Conservation (phyloP, 2,113 vertebrate genomes). For the Pseudolaguvia tuberculata region DNA sequence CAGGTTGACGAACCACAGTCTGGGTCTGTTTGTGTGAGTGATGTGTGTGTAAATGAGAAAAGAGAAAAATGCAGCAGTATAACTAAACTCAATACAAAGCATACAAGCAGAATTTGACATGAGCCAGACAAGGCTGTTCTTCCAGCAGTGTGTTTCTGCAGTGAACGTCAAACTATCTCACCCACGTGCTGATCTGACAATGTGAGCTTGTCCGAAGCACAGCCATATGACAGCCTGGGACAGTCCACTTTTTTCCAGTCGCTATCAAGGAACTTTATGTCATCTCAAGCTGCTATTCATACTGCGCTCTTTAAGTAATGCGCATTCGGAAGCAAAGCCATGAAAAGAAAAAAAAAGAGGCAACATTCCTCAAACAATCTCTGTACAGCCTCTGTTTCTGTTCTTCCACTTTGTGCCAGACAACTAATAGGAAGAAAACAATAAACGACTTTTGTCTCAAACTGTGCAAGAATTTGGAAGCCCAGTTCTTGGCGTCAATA, state of each 20-base stretch:
- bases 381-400: conserved; percentile 16
- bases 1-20: conserved; percentile 57
- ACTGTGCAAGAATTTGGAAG: conserved; percentile 40
- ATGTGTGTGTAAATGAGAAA: conserved; percentile 52
- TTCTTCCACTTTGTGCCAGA: conserved; percentile 12
- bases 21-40: conserved; percentile 31
- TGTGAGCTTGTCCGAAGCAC: neutral
- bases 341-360: conserved; percentile 15
- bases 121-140: neutral
- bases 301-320: neutral
- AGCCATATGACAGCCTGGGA: neutral
- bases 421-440: neutral
- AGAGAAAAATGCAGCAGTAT: conserved; percentile 42
- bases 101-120: conserved; percentile 32
- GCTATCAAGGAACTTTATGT: neutral
- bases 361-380: conserved; percentile 11
- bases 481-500: conserved; percentile 22
- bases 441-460: conserved; percentile 20
- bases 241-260: neutral
- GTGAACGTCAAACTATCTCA: conserved; percentile 4
- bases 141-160: conserved; percentile 1
- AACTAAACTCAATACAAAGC: conserved; percentile 52
- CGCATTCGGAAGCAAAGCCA: conserved; percentile 10
- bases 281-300: neutral
- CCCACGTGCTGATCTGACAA: neutral